Conservation (phyloP, 2,797 vertebrate species). For the Melanotaenia trifasciata region DNA sequence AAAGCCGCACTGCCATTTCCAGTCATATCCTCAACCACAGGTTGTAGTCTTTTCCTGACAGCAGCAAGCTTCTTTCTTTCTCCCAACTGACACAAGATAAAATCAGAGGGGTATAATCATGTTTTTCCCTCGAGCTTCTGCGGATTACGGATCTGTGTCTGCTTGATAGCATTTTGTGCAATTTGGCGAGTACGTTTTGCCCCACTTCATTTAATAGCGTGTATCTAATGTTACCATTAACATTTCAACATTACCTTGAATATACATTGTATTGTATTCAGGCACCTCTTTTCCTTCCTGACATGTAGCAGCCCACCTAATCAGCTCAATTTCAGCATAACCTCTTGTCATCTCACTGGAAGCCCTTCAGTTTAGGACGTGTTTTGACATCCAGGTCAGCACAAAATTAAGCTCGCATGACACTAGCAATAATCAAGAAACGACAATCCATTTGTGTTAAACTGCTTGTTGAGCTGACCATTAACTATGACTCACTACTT, state of each 20-base stretch:
- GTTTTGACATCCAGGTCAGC: conserved; percentile 69
- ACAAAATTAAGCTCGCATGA: conserved; percentile 64
- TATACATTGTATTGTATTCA: conserved; percentile 18
- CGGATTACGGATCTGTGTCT: conserved; percentile 33
- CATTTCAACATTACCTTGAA: conserved; percentile 18
- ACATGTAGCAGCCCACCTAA: conserved; percentile 41
- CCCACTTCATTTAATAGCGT: conserved; percentile 8
- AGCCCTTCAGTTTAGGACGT: conserved; percentile 58
- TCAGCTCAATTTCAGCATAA: conserved; percentile 50
- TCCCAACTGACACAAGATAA: conserved; percentile 27
- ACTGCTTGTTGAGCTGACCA: conserved; percentile 68
- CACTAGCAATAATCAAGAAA: conserved; percentile 69
- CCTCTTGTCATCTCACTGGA: conserved; percentile 34
- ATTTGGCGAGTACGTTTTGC: conserved; percentile 35
- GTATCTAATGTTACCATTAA: not conserved
- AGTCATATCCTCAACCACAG: conserved; percentile 39
- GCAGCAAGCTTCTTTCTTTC: conserved; percentile 40
- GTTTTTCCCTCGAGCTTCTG: conserved; percentile 26
- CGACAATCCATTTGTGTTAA: conserved; percentile 69
- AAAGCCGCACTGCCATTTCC: conserved; percentile 70
- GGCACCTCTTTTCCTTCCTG: conserved; percentile 15
- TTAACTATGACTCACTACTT: conserved; percentile 71
- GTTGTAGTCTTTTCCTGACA: conserved; percentile 51
- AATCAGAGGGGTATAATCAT: not conserved
- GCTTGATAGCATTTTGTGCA: conserved; percentile 29